phyloP scores from a whole-genome alignment of 2,888 invertebrate genomes.

The Laothoe populi region DNA sequence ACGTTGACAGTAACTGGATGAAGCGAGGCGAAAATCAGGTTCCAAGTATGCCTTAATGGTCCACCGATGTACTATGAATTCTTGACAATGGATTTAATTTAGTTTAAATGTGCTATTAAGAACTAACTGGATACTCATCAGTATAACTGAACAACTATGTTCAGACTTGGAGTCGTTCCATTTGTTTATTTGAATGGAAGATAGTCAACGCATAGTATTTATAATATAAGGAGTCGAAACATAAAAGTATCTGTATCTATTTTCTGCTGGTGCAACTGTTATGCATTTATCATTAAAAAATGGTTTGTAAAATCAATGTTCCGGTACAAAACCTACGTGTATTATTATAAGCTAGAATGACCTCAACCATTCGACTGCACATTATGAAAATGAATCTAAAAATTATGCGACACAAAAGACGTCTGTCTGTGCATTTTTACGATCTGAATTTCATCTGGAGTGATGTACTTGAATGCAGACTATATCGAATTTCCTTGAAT shows the following conservation, averaged over 20 bases:
- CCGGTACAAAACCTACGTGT: slow-evolving; percentile 28
- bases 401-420: slow-evolving; percentile 70
- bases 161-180: too few relatives aligned
- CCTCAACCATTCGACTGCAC: slow-evolving; percentile 76
- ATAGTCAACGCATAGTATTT: too few relatives aligned
- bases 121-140: too few relatives aligned
- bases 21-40: slow-evolving; percentile 19
- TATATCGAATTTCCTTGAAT: slow-evolving; percentile 82
- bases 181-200: too few relatives aligned
- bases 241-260: background rate
- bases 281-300: slow-evolving; percentile 2
- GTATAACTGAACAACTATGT: background rate
- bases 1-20: slow-evolving; percentile 19
- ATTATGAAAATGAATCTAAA: slow-evolving; percentile 82
- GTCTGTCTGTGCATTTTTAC: slow-evolving; percentile 82
- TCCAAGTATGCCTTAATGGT: slow-evolving; percentile 1
- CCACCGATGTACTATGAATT: background rate
- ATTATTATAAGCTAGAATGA: slow-evolving; percentile 54
- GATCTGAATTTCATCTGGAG: slow-evolving; percentile 71
- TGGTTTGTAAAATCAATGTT: slow-evolving; percentile 12
- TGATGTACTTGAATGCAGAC: slow-evolving; percentile 81
- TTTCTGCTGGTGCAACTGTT: slow-evolving; percentile 1
- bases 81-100: background rate
- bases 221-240: background rate
- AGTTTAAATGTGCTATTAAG: background rate